Base-by-base conservation (phyloP, 2,888 invertebrate species). In the Pyrrhia umbra region DNA sequence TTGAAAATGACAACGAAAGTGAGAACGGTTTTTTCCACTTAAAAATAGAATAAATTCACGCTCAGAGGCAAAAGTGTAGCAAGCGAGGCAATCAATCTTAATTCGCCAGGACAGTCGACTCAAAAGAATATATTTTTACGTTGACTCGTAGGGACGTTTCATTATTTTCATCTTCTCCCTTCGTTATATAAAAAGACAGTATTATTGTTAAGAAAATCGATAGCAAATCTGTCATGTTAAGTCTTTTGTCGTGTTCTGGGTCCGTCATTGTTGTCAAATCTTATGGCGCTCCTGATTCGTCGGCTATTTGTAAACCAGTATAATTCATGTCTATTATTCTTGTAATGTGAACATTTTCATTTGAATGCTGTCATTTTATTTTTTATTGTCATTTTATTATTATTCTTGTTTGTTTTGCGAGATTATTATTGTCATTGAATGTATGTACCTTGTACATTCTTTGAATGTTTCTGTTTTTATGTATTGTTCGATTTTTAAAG, bases 81-180 rank as follows among this genome's bases (percentile, higher is more conserved):
- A 77, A 71, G 77, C 82, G 76, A 57, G 76, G 84, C 75, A 83
- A 89, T 90, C 90, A 90, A 90, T 90, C 90, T 89, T 88, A 87
- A 91, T 90, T 90, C 85, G 59, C 78, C 52, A 73, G 80, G 89
- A 89, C 90, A 87, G 83, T 77, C 76, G 80, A 86, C 84, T 88
- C 86, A 88, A 90, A 90, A 89, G 85, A 89, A 83, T 80, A 62
- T 85, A 85, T 89, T 89, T 88, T 88, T 79, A 70, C 78, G 78
- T 75, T 77, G 75, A 80, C 71, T 82, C 77, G 80, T 72, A 71
- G 59, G 77, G 84, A 83, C 83, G 68, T 87, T 86, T 82, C 79
- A 81, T 86, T 88, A 87, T 87, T 86, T 75, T 66, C 63, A 69
- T 59, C 67, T 46, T 25, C 51, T 63, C 63, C 52, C 52, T 69